Base-by-base conservation (phyloP, 2,888 invertebrate genomes). In the Amphipoea lucens region DNA sequence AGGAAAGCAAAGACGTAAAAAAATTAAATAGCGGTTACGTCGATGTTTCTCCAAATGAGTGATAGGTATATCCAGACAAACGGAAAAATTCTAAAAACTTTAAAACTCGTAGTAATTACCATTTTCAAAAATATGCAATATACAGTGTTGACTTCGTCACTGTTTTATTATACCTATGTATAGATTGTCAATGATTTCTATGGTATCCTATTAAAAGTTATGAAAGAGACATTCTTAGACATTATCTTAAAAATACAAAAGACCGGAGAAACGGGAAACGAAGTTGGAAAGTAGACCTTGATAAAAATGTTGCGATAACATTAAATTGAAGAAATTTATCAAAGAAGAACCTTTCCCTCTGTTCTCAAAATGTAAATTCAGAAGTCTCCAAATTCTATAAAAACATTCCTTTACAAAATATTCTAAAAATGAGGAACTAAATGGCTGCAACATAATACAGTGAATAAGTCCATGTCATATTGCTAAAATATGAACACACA, bases 351-450 rank as follows among this genome's bases (percentile, higher is more conserved):
- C 42, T 62, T 36, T 40, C 3, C 2, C 60, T 2, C 20, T 66
- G 36, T 66, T 29, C 17, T 12, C 12, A 57, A 69, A 54, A 71
- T 71, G 12, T 57, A 12, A 48, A 48, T 29, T 17, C 0, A 29
- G n/a, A 73, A 45, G 20, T 63, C 0, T 54, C 62, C 14, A n/a
- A 65, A 70, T 23, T 65, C 36, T 36, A 42, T 67, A 7, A 29
- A 54, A 77, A 54, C 45, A 71, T 63, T 78, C 3, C 42, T 45
- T 17, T 40, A 42, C 2, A 71, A 71, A 84, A 48, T 11, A 71
- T 78, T 83, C 48, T 7, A 71, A 57, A 57, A 12, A 78, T 60
- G 48, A 60, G 63, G 82, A 80, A 75, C 29, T 17, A 42, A 82
- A 65, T 57, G 9, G 11, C 20, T 54, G 45, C 29, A 57, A 69